Base-by-base conservation (phyloP, 2,797 vertebrate genomes). In the Valencia hispanica region DNA sequence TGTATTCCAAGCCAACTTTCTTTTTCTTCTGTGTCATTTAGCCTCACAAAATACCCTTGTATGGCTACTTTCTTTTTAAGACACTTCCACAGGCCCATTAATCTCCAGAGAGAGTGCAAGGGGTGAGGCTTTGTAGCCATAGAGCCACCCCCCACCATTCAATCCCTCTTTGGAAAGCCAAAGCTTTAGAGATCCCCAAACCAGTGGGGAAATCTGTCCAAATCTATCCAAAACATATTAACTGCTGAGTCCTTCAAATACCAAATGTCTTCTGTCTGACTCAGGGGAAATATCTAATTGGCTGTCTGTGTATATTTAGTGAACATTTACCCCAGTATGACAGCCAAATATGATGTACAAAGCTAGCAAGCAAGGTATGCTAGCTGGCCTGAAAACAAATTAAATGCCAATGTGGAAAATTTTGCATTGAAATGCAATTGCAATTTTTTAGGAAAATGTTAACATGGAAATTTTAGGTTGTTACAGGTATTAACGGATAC, bases 151-250 rank as follows among this genome's bases (percentile, higher is more conserved):
- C 79, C 69, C 88, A 85, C 74, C 68, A 86, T 91, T 91, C 87
- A 92, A 88, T 92, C 83, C 80, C 74, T 90, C 84, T 85, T 71
- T 88, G 79, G 74, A 70, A 72, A 88, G 74, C 78, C 81, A 86
- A 90, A 86, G 88, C 90, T 89, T 74, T 70, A 79, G 79, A 88
- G 82, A 91, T 92, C 79, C 45, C 57, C 81, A 74, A 59, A 91
- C 79, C 84, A 82, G 78, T 82, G 81, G 66, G 73, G 43, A 86
- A 83, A 88, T 86, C 86, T 81, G 78, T 69, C 84, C 78, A 88
- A 88, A 90, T 75, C 83, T 86, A 70, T 65, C 79, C 76, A 73
- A 4, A 48, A 41, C 20, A 51, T 84, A 91, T 91, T 90, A 91
- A 87, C 86, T 88, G 77, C 86, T 45, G 82, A 86, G 82, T 83